These are phyloP conservation scores for Sandelia bainsii DNA, from an alignment of 2,797 vertebrate species.

Conservation along the genomic window DNA sequence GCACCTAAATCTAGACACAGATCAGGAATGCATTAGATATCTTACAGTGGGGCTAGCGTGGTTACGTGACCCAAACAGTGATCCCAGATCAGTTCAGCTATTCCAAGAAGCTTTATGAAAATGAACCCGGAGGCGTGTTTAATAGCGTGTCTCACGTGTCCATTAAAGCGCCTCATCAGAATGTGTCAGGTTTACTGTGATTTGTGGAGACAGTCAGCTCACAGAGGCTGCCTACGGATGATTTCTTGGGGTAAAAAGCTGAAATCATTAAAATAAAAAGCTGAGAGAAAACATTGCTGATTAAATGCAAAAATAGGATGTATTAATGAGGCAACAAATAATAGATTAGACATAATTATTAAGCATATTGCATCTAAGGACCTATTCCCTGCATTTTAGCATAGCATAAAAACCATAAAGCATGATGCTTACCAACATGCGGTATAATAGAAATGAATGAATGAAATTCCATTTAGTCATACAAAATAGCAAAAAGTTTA, in stretches of 20 bases:
- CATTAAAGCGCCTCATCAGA: slow-evolving; percentile 53
- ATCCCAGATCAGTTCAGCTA: slow-evolving; percentile 54
- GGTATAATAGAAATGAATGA: slow-evolving; percentile 36
- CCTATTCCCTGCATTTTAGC: slow-evolving; percentile 22
- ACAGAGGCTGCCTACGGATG: slow-evolving; percentile 15
- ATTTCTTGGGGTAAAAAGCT: slow-evolving; percentile 6
- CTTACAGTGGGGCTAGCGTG: slow-evolving; percentile 37
- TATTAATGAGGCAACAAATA: slow-evolving; percentile 49
- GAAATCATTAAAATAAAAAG: slow-evolving; percentile 5
- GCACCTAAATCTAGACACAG: slow-evolving; percentile 40
- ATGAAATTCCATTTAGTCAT: slow-evolving; percentile 46
- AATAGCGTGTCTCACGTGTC: slow-evolving; percentile 59
- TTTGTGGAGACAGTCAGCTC: slow-evolving; percentile 53
- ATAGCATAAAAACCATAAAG: slow-evolving; percentile 33
- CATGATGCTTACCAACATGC: slow-evolving; percentile 39
- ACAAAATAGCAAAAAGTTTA: slow-evolving; percentile 29
- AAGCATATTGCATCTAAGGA: slow-evolving; percentile 6
- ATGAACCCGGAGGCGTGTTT: slow-evolving; percentile 45
- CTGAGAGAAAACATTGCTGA: not conserved
- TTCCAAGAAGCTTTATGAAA: slow-evolving; percentile 52
- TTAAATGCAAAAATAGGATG: slow-evolving; percentile 54
- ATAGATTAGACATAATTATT: slow-evolving; percentile 44
- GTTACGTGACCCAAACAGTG: slow-evolving; percentile 47
- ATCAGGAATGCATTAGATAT: slow-evolving; percentile 56
- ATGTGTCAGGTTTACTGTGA: slow-evolving; percentile 56